Conservation (phyloP, 2,888 invertebrate genomes). For the Sesia bembeciformis region DNA sequence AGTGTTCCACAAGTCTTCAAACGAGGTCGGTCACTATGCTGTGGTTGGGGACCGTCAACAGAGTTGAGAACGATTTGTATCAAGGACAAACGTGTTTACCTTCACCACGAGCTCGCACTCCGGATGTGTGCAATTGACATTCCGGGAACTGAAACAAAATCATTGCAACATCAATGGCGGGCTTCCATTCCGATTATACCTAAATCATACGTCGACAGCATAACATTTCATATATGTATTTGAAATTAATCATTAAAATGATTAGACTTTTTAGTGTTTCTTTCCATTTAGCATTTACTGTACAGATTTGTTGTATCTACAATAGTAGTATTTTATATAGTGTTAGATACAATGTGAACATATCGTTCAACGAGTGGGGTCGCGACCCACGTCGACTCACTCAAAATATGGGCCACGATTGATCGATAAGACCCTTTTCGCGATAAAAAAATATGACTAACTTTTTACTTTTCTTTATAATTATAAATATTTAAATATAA, state of each 20-base stretch:
- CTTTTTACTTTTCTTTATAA: too few species aligned
- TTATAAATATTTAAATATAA: too few species aligned
- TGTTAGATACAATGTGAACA: not conserved
- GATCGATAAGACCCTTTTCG: slow-evolving; percentile 3
- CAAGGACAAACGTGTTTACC: not conserved
- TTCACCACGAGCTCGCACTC: not conserved
- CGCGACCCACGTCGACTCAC: not conserved
- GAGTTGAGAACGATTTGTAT: not conserved
- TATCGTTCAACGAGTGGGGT: not conserved
- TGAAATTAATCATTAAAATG: too few species aligned
- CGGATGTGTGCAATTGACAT: not conserved
- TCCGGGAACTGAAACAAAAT: not conserved
- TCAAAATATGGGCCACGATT: slow-evolving; percentile 3
- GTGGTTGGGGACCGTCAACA: not conserved
- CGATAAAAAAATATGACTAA: not conserved
- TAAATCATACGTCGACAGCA: too few species aligned
- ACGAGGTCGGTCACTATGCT: not conserved
- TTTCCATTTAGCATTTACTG: too few species aligned
- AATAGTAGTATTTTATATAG: too few species aligned
- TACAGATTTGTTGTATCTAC: too few species aligned
- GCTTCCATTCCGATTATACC: too few species aligned
- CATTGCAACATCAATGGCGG: too few species aligned
- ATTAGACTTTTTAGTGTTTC: too few species aligned
- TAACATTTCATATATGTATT: too few species aligned
- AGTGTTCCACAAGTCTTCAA: not conserved